Percentiles rank a stretch among this genome's conserved stretches.
phyloP scores from a whole-genome alignment of 2,797 vertebrate genomes.

The Lepidocolaptes lacrymiger region DNA sequence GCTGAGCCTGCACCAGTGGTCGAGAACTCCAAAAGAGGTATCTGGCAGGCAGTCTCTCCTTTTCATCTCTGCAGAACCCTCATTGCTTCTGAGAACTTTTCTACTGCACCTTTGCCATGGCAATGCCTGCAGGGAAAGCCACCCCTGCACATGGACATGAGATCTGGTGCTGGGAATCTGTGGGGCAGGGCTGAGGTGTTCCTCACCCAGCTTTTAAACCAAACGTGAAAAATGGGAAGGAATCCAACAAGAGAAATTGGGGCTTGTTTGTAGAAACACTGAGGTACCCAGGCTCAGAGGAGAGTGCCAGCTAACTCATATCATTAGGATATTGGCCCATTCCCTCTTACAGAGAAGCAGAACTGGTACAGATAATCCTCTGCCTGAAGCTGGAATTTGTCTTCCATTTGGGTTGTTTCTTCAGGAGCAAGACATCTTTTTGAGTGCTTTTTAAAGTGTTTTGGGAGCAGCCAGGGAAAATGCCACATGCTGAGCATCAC shows the following conservation, averaged over 20 bases:
- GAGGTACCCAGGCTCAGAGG: background rate
- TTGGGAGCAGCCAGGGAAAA: background rate
- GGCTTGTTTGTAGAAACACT: background rate
- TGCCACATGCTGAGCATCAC: background rate
- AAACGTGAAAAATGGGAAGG: background rate
- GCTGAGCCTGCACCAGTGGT: background rate
- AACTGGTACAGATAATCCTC: background rate
- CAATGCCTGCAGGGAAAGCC: background rate
- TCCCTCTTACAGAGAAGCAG: background rate
- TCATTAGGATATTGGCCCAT: background rate
- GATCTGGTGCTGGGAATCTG: background rate
- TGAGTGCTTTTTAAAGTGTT: background rate
- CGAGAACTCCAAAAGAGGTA: fast-evolving
- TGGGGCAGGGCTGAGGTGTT: background rate
- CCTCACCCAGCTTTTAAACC: background rate
- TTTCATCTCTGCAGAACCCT: background rate
- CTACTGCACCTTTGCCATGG: fast-evolving
- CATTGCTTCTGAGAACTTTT: background rate
- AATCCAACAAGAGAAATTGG: background rate
- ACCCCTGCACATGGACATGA: fast-evolving
- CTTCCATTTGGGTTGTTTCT: background rate
- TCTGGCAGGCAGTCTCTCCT: background rate
- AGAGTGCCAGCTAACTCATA: background rate
- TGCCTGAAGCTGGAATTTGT: background rate
- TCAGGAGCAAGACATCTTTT: background rate